phyloP scores from a whole-genome alignment of 2,888 invertebrate genomes.

The Microplitis manilae region DNA sequence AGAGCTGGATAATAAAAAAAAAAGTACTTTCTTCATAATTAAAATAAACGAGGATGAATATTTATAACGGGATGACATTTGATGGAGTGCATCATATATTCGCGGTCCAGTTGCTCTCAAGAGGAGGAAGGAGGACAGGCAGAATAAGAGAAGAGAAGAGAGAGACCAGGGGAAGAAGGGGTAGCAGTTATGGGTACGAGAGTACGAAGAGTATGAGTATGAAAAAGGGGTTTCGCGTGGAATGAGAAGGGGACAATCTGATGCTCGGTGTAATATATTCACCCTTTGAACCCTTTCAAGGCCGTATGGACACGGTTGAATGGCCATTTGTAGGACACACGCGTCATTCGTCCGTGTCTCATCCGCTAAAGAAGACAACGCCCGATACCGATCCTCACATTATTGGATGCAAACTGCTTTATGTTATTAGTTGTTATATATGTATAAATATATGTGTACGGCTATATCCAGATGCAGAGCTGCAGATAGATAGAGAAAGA shows the following conservation, averaged over 20 bases:
- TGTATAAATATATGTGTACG: conserved; percentile 8
- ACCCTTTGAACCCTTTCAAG: conserved; percentile 38
- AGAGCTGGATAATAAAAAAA: background rate
- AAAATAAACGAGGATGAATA: conserved; percentile 37
- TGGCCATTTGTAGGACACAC: conserved; percentile 38
- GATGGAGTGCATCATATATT: conserved; percentile 33
- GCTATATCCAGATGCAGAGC: background rate
- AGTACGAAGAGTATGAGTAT: too few species aligned
- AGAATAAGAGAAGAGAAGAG: background rate
- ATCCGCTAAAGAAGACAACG: conserved; percentile 29
- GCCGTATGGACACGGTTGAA: conserved; percentile 32
- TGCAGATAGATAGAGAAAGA: too few species aligned
- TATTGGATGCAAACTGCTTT: conserved; percentile 29
- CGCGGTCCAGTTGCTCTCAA: conserved; percentile 31
- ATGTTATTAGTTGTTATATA: background rate
- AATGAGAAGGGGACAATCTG: conserved; percentile 5
- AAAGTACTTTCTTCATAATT: conserved; percentile 22
- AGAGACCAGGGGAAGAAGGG: background rate
- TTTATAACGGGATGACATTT: conserved; percentile 23
- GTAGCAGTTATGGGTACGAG: too few species aligned
- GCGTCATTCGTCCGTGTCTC: conserved; percentile 20
- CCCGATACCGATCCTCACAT: conserved; percentile 27
- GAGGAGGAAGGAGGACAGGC: conserved; percentile 14
- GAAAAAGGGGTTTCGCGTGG: background rate
- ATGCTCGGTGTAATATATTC: conserved; percentile 37